Conservation (phyloP, 2,797 vertebrate genomes). For the Distichodus sexfasciatus region DNA sequence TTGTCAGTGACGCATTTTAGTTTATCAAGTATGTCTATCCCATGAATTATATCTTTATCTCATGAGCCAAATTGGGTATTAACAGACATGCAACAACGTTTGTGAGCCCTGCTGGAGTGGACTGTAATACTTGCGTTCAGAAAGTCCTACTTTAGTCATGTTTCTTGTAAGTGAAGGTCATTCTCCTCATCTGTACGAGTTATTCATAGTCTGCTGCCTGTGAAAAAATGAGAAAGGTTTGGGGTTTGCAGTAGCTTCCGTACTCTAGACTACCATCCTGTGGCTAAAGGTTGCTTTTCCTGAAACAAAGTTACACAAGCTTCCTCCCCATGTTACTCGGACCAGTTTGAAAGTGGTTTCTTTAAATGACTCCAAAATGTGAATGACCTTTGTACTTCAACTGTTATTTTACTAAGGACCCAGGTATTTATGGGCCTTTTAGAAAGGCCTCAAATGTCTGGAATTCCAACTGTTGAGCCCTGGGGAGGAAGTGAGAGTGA, state of each 20-base stretch:
- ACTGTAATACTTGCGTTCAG: too few relatives aligned
- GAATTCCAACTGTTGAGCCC: conserved; percentile 19
- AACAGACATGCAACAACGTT: too few relatives aligned
- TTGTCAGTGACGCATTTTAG: too few relatives aligned
- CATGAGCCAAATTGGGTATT: too few relatives aligned
- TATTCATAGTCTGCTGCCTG: neutral
- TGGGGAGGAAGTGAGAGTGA: neutral
- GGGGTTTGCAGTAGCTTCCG: neutral
- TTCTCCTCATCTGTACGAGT: neutral
- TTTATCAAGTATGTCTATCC: too few relatives aligned
- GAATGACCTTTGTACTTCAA: neutral
- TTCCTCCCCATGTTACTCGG: too few relatives aligned
- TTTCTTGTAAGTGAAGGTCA: neutral
- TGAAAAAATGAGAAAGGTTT: neutral
- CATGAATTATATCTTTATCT: too few relatives aligned
- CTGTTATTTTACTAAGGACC: neutral
- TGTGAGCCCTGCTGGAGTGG: too few relatives aligned
- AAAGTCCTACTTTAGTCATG: neutral
- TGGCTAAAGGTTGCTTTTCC: neutral
- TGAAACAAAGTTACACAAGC: neutral
- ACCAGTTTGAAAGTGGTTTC: neutral
- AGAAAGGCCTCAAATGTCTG: conserved; percentile 14
- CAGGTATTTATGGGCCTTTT: neutral
- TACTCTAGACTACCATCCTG: conserved; percentile 35
- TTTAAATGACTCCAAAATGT: neutral